Percentiles rank a stretch among this genome's conserved stretches.
phyloP scores from a whole-genome alignment of 2,888 invertebrate species.

The Leptopilina syphax region DNA sequence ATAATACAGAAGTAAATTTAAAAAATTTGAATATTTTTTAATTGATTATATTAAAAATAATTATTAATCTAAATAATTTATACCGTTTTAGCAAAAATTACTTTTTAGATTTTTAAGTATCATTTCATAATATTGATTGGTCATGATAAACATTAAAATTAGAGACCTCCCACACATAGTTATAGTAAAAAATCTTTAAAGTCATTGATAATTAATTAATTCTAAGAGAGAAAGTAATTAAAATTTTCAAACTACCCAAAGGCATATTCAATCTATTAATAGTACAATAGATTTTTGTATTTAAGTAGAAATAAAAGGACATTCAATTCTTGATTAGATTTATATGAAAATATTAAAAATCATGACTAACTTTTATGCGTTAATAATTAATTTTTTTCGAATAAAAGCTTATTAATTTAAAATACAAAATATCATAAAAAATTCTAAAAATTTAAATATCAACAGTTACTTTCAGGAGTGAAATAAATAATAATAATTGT shows the following conservation, averaged over 20 bases:
- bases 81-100: too few relatives aligned
- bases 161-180: background rate
- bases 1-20: too few relatives aligned
- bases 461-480: too few relatives aligned
- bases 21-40: too few relatives aligned
- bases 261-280: background rate
- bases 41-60: too few relatives aligned
- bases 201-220: background rate
- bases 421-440: too few relatives aligned
- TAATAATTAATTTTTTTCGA: too few relatives aligned
- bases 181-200: background rate
- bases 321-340: constrained; percentile 56
- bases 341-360: constrained; percentile 49
- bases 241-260: background rate
- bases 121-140: constrained; percentile 63
- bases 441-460: too few relatives aligned
- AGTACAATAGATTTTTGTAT: too few relatives aligned
- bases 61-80: background rate
- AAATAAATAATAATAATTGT: too few relatives aligned
- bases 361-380: constrained; percentile 43
- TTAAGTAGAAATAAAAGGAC: too few relatives aligned
- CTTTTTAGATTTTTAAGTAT: constrained; percentile 55
- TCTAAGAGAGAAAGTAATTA: constrained; percentile 23
- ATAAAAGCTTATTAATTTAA: too few relatives aligned
- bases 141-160: constrained; percentile 63